Base-by-base conservation (phyloP, 2,888 invertebrate genomes). In the Teleogryllus oceanicus region DNA sequence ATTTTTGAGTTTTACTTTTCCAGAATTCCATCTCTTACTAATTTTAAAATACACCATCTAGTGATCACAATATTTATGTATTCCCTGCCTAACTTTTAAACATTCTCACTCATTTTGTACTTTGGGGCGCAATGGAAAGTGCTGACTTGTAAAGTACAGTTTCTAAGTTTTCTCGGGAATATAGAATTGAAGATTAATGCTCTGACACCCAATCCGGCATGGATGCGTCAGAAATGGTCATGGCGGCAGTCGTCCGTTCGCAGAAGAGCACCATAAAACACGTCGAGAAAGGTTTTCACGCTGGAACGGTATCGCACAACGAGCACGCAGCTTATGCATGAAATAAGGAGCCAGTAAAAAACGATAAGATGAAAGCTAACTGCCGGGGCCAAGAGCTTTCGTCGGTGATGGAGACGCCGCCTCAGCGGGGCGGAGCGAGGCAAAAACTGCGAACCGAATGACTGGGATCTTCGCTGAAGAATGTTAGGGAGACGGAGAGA, bases 401-500 rank as follows among this genome's bases (percentile, higher is more conserved):
- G 37, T 37, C 37, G 37, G 37, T 62, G 62, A 62, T n/a, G n/a
- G 62, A 62, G 62, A 62, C 13, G 13, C 62, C 62, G 62, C n/a
- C 37, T 62, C 62, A 13, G 62, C 8, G 13, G 62, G n/a, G 62
- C 62, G 13, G 62, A n/a, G 62, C n/a, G 62, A 62, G n/a, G 62
- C 62, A 62, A 62, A 62, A 62, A 62, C 62, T 62, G 62, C 62
- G 16, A 62, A 62, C 62, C n/a, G 62, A 62, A 62, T 62, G 62
- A 62, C 62, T 62, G 62, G 62, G 62, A 62, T 62, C 62, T 62
- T n/a, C 62, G 62, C n/a, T 62, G 62, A 62, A 62, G 62, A 62
- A 62, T 62, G 62, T 62, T 62, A n/a, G 62, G 16, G n/a, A 62
- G 62, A 62, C 62, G 62, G 62, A 62, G 62, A 62, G 62, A 62